Conservation (phyloP, 2,113 vertebrate genomes). For the Pionites leucogaster region DNA sequence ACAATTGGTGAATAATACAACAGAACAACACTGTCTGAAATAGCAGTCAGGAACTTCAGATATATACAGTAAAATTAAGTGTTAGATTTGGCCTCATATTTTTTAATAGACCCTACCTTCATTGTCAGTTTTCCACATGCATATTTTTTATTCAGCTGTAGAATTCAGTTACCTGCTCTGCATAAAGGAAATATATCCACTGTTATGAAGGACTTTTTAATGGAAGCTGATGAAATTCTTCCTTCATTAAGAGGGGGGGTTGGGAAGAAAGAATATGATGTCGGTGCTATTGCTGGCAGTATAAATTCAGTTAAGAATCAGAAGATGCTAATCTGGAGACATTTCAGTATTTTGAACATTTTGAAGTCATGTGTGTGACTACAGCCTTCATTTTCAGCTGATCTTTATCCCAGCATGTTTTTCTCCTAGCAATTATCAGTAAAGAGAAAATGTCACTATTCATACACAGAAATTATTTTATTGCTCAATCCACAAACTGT, state of each 20-base stretch:
- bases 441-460: neutral
- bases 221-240: neutral
- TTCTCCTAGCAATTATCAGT: neutral
- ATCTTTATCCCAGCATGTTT: neutral
- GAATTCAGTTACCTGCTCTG: neutral
- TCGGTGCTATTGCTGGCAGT: neutral
- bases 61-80: neutral
- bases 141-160: neutral
- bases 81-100: neutral
- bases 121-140: neutral
- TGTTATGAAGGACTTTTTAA: neutral
- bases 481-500: neutral
- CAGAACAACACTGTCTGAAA: neutral
- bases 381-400: neutral
- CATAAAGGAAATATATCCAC: neutral
- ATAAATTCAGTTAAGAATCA: neutral
- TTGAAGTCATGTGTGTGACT: neutral
- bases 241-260: neutral
- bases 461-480: neutral
- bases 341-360: neutral
- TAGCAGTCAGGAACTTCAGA: neutral
- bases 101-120: neutral
- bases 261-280: too few species aligned
- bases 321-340: neutral
- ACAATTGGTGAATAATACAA: neutral